Evolutionary conservation across 2,888 invertebrate genomes (phyloP).

Genomic region (Andrena trimmerana): DNA sequence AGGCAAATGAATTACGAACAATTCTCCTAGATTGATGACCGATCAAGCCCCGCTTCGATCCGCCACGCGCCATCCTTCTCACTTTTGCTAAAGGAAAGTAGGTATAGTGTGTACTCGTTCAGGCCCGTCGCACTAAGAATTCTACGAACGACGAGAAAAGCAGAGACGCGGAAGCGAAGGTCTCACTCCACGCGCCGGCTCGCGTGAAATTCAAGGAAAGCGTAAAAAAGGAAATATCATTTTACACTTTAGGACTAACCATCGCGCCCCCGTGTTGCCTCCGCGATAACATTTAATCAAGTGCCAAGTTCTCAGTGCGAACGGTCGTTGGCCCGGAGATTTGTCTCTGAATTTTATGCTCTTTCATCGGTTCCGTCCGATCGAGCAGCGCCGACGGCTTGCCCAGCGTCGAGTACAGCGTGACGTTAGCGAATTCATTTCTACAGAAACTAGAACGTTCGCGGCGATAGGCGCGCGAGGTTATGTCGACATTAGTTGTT

Average conservation of each 20-base stretch:
- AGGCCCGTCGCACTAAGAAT: neutral
- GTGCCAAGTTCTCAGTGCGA: neutral
- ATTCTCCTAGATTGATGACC: neutral
- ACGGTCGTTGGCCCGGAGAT: neutral
- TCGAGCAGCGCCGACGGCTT: neutral
- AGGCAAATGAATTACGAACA: conserved; percentile 16
- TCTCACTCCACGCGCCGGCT: too few species aligned
- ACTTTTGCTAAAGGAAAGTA: conserved; percentile 3
- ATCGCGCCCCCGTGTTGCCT: neutral
- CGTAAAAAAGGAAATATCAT: neutral
- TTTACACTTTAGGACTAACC: neutral
- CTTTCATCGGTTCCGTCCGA: neutral
- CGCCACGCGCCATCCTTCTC: neutral
- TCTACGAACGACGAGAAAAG: neutral
- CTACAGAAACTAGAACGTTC: neutral
- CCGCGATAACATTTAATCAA: neutral
- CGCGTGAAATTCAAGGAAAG: too few species aligned
- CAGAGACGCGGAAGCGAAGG: too few species aligned
- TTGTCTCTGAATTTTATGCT: neutral
- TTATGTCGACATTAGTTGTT: neutral
- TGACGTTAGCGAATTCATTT: neutral
- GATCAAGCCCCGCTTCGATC: neutral
- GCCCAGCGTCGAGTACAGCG: neutral
- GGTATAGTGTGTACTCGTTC: neutral
- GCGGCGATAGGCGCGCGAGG: neutral